Evolutionary conservation across 2,797 vertebrate species (phyloP).

Genomic region (Danio tinwini): DNA sequence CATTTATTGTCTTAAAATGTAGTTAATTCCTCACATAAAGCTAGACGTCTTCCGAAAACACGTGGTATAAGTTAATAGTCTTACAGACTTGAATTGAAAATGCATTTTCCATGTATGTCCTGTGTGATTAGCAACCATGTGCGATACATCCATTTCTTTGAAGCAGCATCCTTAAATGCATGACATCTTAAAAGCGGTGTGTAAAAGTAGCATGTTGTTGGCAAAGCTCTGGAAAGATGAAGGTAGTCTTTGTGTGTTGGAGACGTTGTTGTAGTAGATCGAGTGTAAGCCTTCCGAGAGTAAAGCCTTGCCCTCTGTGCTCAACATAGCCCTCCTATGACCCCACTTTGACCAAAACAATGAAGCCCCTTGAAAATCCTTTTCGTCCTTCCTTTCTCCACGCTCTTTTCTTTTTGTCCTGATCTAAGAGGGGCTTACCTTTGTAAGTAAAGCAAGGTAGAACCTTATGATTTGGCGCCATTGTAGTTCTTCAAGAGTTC

Average conservation of each 20-base stretch:
- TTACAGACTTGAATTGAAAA: not conserved
- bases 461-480: conserved; percentile 14
- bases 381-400: conserved; percentile 60
- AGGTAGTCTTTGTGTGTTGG: conserved; percentile 70
- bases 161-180: conserved; percentile 34
- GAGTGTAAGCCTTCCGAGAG: conserved; percentile 66
- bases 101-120: not conserved
- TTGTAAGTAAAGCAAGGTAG: not conserved
- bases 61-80: not conserved
- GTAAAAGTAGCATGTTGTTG: conserved; percentile 62
- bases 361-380: conserved; percentile 68
- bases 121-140: not conserved
- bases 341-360: conserved; percentile 76
- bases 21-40: not conserved
- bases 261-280: conserved; percentile 62
- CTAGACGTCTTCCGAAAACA: not conserved
- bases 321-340: conserved; percentile 71
- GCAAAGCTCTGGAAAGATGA: conserved; percentile 64
- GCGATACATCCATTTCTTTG: not conserved
- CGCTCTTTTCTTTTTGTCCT: conserved; percentile 49
- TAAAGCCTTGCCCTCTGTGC: conserved; percentile 62
- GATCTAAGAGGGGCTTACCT: conserved; percentile 37
- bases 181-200: conserved; percentile 50
- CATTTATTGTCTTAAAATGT: not conserved
- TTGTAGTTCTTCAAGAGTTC: conserved; percentile 22